Evolutionary conservation across 2,797 vertebrate species (phyloP), one percentile per base, ranked within the genome.

Genomic region (Macropodus opercularis): DNA sequence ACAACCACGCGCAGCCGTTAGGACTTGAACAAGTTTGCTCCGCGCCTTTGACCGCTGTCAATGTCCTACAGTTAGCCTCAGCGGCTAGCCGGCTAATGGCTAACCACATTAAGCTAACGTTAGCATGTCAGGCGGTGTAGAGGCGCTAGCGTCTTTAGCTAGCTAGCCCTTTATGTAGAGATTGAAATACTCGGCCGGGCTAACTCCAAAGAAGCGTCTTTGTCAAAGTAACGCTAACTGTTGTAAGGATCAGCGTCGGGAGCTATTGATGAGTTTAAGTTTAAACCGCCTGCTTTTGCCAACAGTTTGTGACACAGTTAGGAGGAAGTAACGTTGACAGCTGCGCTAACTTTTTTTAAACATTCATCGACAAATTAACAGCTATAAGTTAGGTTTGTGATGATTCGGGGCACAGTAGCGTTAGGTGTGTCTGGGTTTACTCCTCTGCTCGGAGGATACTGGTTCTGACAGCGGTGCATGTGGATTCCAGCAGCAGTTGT

Each of bases 21-120:
- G 8, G 5, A 42, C 35, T 15, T 35, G 2, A 61, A 63, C 46
- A 32, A n/a, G 39, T 76, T 39, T 44, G 62, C 34, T 19, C 50
- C 11, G 55, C 51, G 18, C 60, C 26, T 82, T 83, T 90, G 84
- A 89, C 87, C 83, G 88, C 83, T 87, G 79, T 69, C 73, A 13
- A 50, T 83, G 85, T 86, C 83, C 82, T 86, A 64, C 69, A 19
- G 63, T 79, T 84, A 85, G 74, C 85, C 15, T 23, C 72, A 69
- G 75, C 67, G n/a, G 61, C 55, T 76, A 74, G 72, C 64, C 43
- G 59, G 81, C 72, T 81, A 84, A 52, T 23, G 31, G 85, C 65
- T 81, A 80, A 58, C 35, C n/a, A n/a, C n/a, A n/a, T n/a, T n/a
- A n/a, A n/a, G 31, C 31, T 32, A 32, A 32, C 2, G 41, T 58